phyloP scores from a whole-genome alignment of 2,113 vertebrate genomes.

The Scatophagus argus region DNA sequence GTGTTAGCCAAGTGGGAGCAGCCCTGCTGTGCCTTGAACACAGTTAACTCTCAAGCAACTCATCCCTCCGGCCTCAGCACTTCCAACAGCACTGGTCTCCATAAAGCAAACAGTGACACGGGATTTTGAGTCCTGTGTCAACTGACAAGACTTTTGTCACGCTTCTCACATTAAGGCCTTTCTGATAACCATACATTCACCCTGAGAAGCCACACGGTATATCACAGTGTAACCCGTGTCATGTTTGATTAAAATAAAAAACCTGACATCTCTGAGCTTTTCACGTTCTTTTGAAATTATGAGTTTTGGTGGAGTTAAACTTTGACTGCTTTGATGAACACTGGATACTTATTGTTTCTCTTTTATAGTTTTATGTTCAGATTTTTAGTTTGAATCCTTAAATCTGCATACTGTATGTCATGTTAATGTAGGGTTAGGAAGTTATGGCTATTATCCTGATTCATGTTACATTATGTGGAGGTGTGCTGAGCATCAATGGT shows the following conservation, averaged over 20 bases:
- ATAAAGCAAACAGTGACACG: slow-evolving; percentile 60
- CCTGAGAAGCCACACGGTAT: slow-evolving; percentile 8
- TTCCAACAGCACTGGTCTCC: slow-evolving; percentile 49
- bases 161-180: slow-evolving; percentile 12
- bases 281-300: slow-evolving; percentile 26
- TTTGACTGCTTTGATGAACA: neutral
- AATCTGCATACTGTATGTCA: neutral
- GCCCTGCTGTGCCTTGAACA: slow-evolving; percentile 80
- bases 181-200: slow-evolving; percentile 2
- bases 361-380: neutral
- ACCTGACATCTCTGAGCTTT: slow-evolving; percentile 51
- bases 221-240: slow-evolving; percentile 70
- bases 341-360: neutral
- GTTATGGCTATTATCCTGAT: neutral
- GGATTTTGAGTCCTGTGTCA: slow-evolving; percentile 47
- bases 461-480: slow-evolving; percentile 50
- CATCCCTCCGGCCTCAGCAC: slow-evolving; percentile 39
- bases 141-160: slow-evolving; percentile 43
- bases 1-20: slow-evolving; percentile 75
- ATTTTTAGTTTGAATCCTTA: neutral
- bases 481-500: slow-evolving; percentile 25
- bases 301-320: neutral
- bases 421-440: neutral
- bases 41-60: slow-evolving; percentile 58
- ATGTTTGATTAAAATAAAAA: slow-evolving; percentile 64